phyloP scores from a whole-genome alignment of 2,888 invertebrate genomes.

The Nezara viridula region DNA sequence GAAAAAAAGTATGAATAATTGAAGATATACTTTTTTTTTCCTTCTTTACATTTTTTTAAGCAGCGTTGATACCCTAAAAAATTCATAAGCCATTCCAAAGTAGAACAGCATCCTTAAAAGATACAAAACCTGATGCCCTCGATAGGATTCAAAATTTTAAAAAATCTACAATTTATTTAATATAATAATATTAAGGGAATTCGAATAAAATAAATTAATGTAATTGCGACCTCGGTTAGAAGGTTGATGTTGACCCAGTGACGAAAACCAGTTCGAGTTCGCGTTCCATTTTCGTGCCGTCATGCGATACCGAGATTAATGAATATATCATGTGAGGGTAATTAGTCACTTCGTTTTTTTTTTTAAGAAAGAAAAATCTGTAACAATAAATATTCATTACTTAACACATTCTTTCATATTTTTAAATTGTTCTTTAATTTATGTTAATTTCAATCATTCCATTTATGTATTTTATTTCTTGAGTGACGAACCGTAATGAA shows the following conservation, averaged over 20 bases:
- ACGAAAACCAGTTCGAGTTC: background rate
- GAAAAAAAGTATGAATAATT: slow-evolving; percentile 25
- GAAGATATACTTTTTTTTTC: background rate
- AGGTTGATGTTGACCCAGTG: background rate
- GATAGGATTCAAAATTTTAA: no score
- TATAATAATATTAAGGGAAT: no score
- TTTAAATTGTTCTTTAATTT: background rate
- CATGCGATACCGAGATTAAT: slow-evolving; percentile 8
- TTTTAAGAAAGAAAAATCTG: background rate
- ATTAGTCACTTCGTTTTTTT: background rate
- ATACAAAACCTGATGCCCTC: background rate
- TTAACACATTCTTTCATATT: background rate
- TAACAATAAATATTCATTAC: background rate
- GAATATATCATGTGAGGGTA: slow-evolving; percentile 15
- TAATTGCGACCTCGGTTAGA: background rate
- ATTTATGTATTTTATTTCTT: no score
- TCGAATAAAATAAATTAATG: no score
- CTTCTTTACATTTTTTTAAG: background rate
- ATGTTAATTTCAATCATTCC: background rate
- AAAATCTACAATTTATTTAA: no score
- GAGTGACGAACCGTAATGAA: no score
- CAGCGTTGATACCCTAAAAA: background rate
- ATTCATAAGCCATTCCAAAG: background rate
- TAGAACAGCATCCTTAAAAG: background rate
- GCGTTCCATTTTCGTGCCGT: background rate